Percentiles rank a stretch among this genome's conserved stretches.
Evolutionary conservation across 2,888 invertebrate genomes (phyloP).

Genomic region (Apoda limacodes): DNA sequence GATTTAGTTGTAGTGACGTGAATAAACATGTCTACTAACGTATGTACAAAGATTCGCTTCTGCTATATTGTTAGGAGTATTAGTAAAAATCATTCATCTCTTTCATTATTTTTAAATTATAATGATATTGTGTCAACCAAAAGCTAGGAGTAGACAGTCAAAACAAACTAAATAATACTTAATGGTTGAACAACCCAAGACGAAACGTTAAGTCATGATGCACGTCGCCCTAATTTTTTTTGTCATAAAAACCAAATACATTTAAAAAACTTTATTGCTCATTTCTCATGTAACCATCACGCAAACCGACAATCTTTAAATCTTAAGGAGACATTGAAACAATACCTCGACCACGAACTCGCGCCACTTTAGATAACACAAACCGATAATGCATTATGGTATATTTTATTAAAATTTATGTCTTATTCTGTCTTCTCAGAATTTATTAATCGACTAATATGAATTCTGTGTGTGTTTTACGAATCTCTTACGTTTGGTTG

Average conservation of each 20-base stretch:
- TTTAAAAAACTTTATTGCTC: background rate
- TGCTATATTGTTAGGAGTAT: too few relatives aligned
- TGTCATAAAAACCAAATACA: background rate
- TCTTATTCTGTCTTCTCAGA: constrained; percentile 62
- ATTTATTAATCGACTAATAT: constrained; percentile 67
- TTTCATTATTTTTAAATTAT: too few relatives aligned
- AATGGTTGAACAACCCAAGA: too few relatives aligned
- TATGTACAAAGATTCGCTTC: too few relatives aligned
- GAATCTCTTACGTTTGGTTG: constrained; percentile 7
- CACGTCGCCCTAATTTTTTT: background rate
- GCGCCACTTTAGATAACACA: constrained; percentile 44
- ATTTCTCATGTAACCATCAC: constrained; percentile 22
- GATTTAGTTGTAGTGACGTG: too few relatives aligned
- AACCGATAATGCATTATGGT: constrained; percentile 47
- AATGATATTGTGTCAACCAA: too few relatives aligned
- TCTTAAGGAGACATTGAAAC: constrained; percentile 35
- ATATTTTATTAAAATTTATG: constrained; percentile 66
- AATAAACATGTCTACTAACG: too few relatives aligned
- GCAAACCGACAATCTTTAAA: constrained; percentile 31
- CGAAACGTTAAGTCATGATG: too few relatives aligned
- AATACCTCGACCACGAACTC: constrained; percentile 31
- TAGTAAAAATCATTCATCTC: too few relatives aligned
- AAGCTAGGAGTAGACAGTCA: too few relatives aligned
- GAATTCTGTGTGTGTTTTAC: constrained; percentile 56
- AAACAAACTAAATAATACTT: too few relatives aligned